Percentiles rank a stretch among this genome's conserved stretches.
Evolutionary conservation across 2,888 invertebrate genomes (phyloP).

Genomic region (Rhorus exstirpatorius): DNA sequence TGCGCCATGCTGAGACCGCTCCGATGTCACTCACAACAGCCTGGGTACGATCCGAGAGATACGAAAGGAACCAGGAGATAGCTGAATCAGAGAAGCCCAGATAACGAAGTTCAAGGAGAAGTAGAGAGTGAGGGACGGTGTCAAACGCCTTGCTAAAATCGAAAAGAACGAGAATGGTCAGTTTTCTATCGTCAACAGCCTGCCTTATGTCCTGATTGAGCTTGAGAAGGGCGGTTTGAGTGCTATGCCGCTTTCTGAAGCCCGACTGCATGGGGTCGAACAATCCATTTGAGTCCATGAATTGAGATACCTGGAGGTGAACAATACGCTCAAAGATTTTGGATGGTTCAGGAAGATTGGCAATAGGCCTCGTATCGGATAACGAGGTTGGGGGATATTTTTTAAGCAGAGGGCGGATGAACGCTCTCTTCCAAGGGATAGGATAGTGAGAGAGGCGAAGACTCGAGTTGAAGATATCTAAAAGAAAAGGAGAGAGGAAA

Average conservation of each 20-base stretch:
- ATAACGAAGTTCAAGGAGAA: not conserved
- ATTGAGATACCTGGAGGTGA: not conserved
- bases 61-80: not conserved
- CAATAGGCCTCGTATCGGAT: constrained; percentile 3
- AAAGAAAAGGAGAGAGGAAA: no score
- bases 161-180: constrained; percentile 16
- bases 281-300: not conserved
- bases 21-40: not conserved
- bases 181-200: not conserved
- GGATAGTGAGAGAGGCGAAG: no score
- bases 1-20: not conserved
- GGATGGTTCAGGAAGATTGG: not conserved
- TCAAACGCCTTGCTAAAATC: constrained; percentile 3
- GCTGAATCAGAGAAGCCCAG: not conserved
- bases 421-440: constrained; percentile 1
- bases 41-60: not conserved
- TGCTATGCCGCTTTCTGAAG: not conserved
- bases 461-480: no score
- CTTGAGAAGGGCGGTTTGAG: constrained; percentile 1
- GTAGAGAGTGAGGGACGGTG: not conserved
- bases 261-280: constrained; percentile 29
- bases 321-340: not conserved
- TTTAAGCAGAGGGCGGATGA: constrained; percentile 5
- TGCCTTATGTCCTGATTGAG: not conserved
- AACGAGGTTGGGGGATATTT: not conserved